Conservation (phyloP, 2,888 invertebrate genomes). For the Platypus cylindrus region DNA sequence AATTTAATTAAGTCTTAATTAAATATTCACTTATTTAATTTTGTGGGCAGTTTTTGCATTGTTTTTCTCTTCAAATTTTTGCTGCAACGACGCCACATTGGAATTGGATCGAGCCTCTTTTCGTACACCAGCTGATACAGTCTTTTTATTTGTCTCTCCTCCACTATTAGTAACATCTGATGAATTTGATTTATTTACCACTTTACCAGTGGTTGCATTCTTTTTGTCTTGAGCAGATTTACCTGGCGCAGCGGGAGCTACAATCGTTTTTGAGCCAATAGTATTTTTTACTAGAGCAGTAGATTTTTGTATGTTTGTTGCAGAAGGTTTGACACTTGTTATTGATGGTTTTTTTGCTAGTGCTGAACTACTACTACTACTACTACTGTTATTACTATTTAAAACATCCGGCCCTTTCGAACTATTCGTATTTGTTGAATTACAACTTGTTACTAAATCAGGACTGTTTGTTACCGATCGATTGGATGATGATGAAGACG, state of each 20-base stretch:
- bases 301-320: conserved; percentile 25
- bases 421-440: conserved; percentile 33
- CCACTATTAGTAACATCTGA: conserved; percentile 14
- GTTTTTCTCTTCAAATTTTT: conserved; percentile 56
- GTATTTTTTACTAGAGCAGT: conserved; percentile 21
- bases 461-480: conserved; percentile 46
- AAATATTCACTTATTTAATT: conserved; percentile 11
- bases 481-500: conserved; percentile 20
- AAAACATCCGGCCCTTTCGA: conserved; percentile 49
- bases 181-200: conserved; percentile 17
- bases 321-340: conserved; percentile 27
- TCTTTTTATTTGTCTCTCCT: too few species aligned
- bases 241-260: too few species aligned
- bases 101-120: conserved; percentile 44
- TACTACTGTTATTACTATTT: too few species aligned
- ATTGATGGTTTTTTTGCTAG: conserved; percentile 25
- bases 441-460: conserved; percentile 60
- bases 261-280: conserved; percentile 31
- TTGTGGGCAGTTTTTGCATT: conserved; percentile 13
- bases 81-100: conserved; percentile 64
- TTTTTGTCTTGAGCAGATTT: conserved; percentile 28
- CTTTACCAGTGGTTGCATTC: conserved; percentile 23
- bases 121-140: conserved; percentile 35
- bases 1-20: conserved; percentile 1
- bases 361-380: conserved; percentile 15